Conservation (phyloP, 2,113 vertebrate species). For the Malaclemys terrapin region DNA sequence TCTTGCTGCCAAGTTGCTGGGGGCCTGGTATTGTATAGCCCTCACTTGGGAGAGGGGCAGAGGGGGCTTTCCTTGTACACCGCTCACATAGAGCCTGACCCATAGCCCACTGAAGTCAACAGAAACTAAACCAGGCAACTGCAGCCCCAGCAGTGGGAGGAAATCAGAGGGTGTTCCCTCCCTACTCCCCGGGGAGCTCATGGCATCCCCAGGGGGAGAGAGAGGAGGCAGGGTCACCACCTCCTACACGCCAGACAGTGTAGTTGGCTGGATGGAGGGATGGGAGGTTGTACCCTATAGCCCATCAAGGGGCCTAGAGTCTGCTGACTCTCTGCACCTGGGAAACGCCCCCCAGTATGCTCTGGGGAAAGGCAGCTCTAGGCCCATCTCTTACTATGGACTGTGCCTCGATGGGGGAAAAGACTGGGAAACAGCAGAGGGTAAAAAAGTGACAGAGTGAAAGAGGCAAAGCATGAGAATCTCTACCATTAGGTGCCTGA, state of each 20-base stretch:
- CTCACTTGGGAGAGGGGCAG: not conserved
- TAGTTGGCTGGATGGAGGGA: not conserved
- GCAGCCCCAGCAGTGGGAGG: not conserved
- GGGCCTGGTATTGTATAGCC: not conserved
- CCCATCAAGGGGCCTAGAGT: no score
- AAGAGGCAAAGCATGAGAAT: not conserved
- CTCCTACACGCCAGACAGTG: not conserved
- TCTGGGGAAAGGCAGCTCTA: not conserved
- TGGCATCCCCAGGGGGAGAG: not conserved
- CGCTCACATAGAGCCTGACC: not conserved
- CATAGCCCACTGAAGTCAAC: not conserved
- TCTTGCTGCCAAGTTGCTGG: not conserved
- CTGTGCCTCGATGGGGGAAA: no score
- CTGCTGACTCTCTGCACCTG: not conserved
- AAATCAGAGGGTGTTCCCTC: not conserved
- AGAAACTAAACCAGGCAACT: not conserved
- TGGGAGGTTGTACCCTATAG: not conserved
- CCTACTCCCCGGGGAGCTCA: not conserved
- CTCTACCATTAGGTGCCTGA: not conserved
- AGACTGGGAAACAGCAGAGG: not conserved
- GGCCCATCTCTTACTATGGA: not conserved
- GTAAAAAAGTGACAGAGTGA: not conserved
- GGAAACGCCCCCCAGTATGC: no score
- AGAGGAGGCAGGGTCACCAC: not conserved
- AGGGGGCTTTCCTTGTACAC: not conserved